phyloP scores from a whole-genome alignment of 2,888 invertebrate species.

The Drosophila fungiperda region DNA sequence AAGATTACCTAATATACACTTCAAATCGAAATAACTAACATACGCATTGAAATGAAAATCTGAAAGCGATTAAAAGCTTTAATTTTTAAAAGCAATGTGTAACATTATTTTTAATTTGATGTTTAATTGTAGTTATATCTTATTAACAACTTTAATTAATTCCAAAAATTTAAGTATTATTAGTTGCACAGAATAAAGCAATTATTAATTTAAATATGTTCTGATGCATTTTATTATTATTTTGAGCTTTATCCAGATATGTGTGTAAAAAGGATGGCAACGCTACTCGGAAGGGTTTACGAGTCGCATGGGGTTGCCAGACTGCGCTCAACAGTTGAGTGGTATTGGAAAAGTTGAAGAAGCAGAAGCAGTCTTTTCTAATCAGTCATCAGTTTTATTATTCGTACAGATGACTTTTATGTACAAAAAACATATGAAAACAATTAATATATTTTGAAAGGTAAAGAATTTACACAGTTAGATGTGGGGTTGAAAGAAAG shows the following conservation, averaged over 20 bases:
- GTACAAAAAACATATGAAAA: neutral
- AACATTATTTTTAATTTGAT: neutral
- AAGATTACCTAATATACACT: constrained; percentile 32
- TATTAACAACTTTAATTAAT: neutral
- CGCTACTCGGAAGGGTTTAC: neutral
- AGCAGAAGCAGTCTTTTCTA: neutral
- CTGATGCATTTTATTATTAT: neutral
- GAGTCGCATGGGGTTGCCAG: neutral
- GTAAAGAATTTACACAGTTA: neutral
- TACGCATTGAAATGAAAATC: constrained; percentile 9
- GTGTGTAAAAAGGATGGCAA: neutral
- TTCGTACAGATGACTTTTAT: neutral
- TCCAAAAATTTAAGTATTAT: neutral
- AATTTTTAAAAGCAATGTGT: neutral
- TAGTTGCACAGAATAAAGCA: neutral
- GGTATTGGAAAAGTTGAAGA: neutral
- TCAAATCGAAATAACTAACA: constrained; percentile 26
- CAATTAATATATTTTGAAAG: neutral
- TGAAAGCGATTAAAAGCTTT: neutral
- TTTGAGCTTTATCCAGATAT: neutral
- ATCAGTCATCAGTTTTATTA: neutral
- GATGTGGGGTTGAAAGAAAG: neutral
- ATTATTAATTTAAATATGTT: neutral
- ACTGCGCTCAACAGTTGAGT: neutral
- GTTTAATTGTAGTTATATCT: neutral